phyloP scores from a whole-genome alignment of 1,140 invertebrate genomes.

The Solenopsis invicta region DNA sequence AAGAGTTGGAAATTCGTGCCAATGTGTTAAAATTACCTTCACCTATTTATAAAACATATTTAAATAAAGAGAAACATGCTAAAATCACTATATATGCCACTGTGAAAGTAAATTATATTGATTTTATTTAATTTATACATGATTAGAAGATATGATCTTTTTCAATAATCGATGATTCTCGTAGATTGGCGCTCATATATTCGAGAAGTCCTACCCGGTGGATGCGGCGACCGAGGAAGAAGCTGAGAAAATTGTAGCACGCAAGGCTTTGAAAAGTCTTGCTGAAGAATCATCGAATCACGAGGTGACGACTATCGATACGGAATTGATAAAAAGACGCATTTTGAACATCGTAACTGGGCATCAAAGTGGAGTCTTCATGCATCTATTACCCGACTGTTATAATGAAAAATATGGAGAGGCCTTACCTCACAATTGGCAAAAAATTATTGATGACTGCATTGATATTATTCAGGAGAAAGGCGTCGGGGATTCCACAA shows the following conservation, averaged over 20 bases:
- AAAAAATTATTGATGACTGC: slow-evolving; percentile 85
- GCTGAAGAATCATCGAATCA: slow-evolving; percentile 81
- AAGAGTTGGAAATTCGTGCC: slow-evolving; percentile 60
- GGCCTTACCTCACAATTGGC: slow-evolving; percentile 87
- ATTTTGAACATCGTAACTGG: slow-evolving; percentile 86
- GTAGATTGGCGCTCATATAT: slow-evolving; percentile 62
- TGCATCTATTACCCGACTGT: slow-evolving; percentile 76
- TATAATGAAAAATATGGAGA: slow-evolving; percentile 87
- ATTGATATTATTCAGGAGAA: slow-evolving; percentile 85
- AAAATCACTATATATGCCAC: slow-evolving; percentile 67
- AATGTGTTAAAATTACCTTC: slow-evolving; percentile 56
- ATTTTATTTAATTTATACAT: not conserved
- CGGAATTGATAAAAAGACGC: slow-evolving; percentile 80
- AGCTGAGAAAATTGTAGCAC: slow-evolving; percentile 87
- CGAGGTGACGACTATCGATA: slow-evolving; percentile 75
- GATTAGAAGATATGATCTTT: not conserved
- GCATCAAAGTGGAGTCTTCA: slow-evolving; percentile 87
- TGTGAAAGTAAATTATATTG: slow-evolving; percentile 79
- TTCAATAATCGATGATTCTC: not conserved
- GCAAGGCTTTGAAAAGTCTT: slow-evolving; percentile 85
- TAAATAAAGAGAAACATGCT: slow-evolving; percentile 37
- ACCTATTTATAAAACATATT: slow-evolving; percentile 75
- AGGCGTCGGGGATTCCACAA: slow-evolving; percentile 85
- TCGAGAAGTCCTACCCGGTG: slow-evolving; percentile 87
- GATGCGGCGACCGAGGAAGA: slow-evolving; percentile 86